These are phyloP conservation scores for Hetaerina titia DNA, from an alignment of 2,888 invertebrate species.

Conservation along the genomic window DNA sequence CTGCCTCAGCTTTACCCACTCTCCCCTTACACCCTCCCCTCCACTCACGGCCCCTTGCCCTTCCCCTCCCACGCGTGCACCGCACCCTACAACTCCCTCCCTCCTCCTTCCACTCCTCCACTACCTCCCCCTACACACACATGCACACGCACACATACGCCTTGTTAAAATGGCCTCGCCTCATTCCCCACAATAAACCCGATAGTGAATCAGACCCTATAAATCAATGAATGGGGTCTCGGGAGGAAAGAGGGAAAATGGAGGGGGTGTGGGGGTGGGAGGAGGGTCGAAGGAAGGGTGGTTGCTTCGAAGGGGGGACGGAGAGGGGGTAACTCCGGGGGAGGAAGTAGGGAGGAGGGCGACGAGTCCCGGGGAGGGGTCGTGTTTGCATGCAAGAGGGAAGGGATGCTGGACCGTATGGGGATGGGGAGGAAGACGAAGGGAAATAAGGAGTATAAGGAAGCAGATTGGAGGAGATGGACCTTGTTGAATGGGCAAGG, in stretches of 20 bases:
- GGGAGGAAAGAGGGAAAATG: constrained; percentile 4
- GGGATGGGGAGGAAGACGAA: neutral
- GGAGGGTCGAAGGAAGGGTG: neutral
- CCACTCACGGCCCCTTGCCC: neutral
- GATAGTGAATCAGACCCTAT: constrained; percentile 66
- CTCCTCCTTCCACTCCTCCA: neutral
- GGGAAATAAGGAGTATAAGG: neutral
- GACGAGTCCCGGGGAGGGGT: neutral
- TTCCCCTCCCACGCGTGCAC: neutral
- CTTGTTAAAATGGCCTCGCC: constrained; percentile 63
- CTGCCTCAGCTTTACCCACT: neutral
- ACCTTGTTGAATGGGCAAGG: constrained; percentile 56
- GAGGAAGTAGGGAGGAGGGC: neutral
- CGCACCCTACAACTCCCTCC: neutral
- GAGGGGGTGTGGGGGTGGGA: neutral
- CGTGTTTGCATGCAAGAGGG: neutral
- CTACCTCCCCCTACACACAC: neutral
- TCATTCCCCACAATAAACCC: constrained; percentile 66
- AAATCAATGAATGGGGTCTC: constrained; percentile 66
- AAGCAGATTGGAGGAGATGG: constrained; percentile 45
- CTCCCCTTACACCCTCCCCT: neutral
- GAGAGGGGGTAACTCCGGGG: neutral
- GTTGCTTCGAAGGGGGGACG: neutral
- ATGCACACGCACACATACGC: neutral
- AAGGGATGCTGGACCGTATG: neutral